Percentiles rank a stretch among this genome's conserved stretches.
Evolutionary conservation across 2,888 invertebrate genomes (phyloP).

Genomic region (Amphipyra berbera): DNA sequence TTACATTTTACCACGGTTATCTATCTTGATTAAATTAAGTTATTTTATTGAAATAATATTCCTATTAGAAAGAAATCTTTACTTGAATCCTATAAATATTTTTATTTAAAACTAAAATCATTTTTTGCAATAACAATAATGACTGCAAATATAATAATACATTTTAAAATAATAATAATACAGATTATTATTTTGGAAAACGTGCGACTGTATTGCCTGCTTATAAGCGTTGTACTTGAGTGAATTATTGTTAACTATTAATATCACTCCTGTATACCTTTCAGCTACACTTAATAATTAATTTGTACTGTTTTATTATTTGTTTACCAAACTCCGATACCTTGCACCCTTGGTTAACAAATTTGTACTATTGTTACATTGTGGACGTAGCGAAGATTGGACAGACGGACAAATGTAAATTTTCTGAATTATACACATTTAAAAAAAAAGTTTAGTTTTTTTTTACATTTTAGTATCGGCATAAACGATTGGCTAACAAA

Average conservation of each 20-base stretch:
- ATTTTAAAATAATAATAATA: slow-evolving; percentile 47
- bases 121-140: slow-evolving; percentile 58
- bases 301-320: slow-evolving; percentile 85
- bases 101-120: slow-evolving; percentile 21
- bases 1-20: background rate
- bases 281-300: slow-evolving; percentile 83
- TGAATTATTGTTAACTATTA: slow-evolving; percentile 73
- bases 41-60: background rate
- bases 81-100: background rate
- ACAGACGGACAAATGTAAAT: slow-evolving; percentile 31
- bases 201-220: slow-evolving; percentile 84
- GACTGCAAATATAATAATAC: slow-evolving; percentile 29
- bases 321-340: slow-evolving; percentile 82
- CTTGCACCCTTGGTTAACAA: slow-evolving; percentile 75
- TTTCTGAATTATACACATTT: slow-evolving; percentile 15
- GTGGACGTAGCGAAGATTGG: slow-evolving; percentile 41
- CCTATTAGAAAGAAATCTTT: background rate
- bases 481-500: slow-evolving; percentile 37
- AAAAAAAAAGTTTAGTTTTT: slow-evolving; percentile 21
- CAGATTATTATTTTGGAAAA: slow-evolving; percentile 44
- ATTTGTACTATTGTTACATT: slow-evolving; percentile 80
- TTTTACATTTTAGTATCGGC: slow-evolving; percentile 21
- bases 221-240: slow-evolving; percentile 83
- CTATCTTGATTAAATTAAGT: background rate
- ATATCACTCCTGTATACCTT: slow-evolving; percentile 71